These are phyloP conservation scores for Eleutherodactylus coqui DNA, from an alignment of 2,797 vertebrate species.

Conservation along the genomic window DNA sequence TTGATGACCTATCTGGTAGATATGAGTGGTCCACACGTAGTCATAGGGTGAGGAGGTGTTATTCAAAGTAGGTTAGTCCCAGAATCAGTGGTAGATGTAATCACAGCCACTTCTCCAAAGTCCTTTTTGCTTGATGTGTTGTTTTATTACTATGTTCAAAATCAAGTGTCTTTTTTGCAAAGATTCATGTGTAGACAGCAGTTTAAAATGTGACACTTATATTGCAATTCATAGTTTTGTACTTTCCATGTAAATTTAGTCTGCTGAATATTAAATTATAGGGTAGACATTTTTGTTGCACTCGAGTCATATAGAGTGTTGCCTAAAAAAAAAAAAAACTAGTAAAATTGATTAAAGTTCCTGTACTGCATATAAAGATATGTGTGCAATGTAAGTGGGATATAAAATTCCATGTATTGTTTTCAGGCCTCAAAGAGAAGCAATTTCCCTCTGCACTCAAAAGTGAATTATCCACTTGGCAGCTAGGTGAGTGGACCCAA, in stretches of 20 bases:
- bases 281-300: neutral
- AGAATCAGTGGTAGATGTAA: no score
- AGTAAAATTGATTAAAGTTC: neutral
- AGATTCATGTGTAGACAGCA: no score
- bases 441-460: constrained; percentile 12
- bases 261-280: neutral
- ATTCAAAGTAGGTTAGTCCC: no score
- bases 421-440: neutral
- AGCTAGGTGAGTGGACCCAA: neutral
- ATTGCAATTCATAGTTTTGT: neutral
- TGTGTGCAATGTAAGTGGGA: neutral
- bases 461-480: constrained; percentile 3
- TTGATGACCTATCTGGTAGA: no score
- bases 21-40: no score
- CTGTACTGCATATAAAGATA: neutral
- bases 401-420: neutral
- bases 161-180: no score
- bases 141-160: no score
- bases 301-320: neutral
- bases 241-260: neutral
- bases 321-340: neutral
- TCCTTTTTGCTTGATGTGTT: no score
- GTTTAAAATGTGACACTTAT: no score
- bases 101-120: no score
- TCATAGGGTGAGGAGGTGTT: no score